Percentiles rank a stretch among this genome's conserved stretches.
Evolutionary conservation across 2,113 vertebrate genomes (phyloP).

Genomic region (Myiopsitta monachus): DNA sequence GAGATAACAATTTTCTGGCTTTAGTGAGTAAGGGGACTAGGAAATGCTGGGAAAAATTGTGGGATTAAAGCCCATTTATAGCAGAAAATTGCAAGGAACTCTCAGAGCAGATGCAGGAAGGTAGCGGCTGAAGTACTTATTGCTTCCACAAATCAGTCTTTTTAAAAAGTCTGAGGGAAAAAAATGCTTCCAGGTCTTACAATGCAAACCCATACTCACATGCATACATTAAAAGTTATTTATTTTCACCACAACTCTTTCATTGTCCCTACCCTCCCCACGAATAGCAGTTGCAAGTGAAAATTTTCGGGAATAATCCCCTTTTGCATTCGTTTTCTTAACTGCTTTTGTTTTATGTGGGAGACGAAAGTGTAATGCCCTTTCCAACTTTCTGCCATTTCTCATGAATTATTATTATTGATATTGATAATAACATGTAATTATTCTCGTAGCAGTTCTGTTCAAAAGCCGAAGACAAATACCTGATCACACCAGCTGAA

Average conservation of each 20-base stretch:
- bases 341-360: not conserved
- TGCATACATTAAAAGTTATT: not conserved
- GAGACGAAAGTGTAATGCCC: not conserved
- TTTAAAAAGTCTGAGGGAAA: not conserved
- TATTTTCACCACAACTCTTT: not conserved
- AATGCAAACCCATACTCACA: not conserved
- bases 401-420: not conserved
- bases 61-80: conserved; percentile 50
- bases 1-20: conserved; percentile 54
- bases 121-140: conserved; percentile 18
- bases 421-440: not conserved
- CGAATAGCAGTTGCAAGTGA: not conserved
- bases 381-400: not conserved
- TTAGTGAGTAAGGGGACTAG: conserved; percentile 29
- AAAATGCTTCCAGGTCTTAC: not conserved
- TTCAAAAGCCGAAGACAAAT: not conserved
- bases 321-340: not conserved
- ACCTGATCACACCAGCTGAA: not conserved
- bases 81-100: conserved; percentile 53
- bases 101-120: not conserved
- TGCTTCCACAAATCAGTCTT: conserved; percentile 17
- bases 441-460: not conserved
- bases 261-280: not conserved
- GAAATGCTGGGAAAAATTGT: conserved; percentile 56
- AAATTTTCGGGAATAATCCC: not conserved